Conservation (phyloP, 2,113 vertebrate genomes). For the Oryzias celebensis region DNA sequence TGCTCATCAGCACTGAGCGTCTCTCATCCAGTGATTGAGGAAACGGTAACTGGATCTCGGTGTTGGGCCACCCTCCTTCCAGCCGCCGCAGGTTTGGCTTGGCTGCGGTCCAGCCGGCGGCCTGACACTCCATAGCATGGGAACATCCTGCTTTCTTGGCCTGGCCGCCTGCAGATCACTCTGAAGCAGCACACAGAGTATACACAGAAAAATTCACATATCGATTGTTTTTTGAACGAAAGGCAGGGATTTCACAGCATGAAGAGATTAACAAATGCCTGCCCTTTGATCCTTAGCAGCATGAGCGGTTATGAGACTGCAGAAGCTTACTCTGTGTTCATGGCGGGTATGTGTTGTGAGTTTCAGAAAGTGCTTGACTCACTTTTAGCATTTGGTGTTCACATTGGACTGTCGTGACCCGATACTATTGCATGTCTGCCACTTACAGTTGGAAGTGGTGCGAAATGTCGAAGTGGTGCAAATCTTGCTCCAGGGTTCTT, state of each 20-base stretch:
- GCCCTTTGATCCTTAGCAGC: constrained; percentile 30
- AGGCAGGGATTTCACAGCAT: background rate
- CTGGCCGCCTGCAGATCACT: constrained; percentile 34
- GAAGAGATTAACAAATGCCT: constrained; percentile 58
- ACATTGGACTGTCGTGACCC: too few species aligned
- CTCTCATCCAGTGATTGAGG: constrained; percentile 55
- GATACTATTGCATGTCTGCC: too few species aligned
- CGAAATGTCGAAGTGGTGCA: too few species aligned
- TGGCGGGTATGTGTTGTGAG: too few species aligned
- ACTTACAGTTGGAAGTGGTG: too few species aligned
- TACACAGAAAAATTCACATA: constrained; percentile 8
- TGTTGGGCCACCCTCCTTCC: constrained; percentile 51
- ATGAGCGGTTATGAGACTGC: too few species aligned
- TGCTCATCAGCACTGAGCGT: constrained; percentile 56
- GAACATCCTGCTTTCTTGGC: constrained; percentile 78
- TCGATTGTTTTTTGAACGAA: constrained; percentile 36
- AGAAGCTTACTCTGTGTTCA: too few species aligned
- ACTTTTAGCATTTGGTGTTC: too few species aligned
- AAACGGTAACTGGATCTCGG: constrained; percentile 75
- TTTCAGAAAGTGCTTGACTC: too few species aligned
- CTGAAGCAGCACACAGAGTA: constrained; percentile 45
- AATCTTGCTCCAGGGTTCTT: too few species aligned
- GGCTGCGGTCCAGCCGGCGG: constrained; percentile 65
- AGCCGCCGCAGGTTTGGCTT: constrained; percentile 67
- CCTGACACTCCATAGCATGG: constrained; percentile 81